Evolutionary conservation across 2,888 invertebrate species (phyloP).

Genomic region (Pollenia angustigena): DNA sequence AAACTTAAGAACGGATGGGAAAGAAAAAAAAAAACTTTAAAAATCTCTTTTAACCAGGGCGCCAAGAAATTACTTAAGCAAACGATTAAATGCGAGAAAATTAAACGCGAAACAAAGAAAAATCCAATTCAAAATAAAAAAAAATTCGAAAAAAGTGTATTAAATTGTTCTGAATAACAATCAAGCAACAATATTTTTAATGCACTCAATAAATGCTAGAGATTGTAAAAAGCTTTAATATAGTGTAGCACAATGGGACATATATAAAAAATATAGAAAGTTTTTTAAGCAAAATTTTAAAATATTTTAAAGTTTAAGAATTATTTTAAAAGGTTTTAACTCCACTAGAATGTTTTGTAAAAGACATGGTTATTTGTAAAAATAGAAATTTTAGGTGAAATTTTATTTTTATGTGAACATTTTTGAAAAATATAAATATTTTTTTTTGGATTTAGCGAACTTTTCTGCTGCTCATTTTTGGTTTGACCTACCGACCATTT

Average conservation of each 20-base stretch:
- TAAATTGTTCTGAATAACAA: background rate
- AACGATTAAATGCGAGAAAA: slow-evolving; percentile 36
- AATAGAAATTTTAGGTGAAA: too few species aligned
- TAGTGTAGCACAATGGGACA: background rate
- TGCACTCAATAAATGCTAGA: slow-evolving; percentile 32
- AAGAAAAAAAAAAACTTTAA: background rate
- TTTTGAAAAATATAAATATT: too few species aligned
- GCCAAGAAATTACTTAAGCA: slow-evolving; percentile 70
- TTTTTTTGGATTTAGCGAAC: too few species aligned
- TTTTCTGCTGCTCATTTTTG: too few species aligned
- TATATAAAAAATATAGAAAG: background rate
- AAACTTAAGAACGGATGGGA: background rate
- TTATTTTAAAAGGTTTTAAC: too few species aligned
- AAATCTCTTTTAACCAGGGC: slow-evolving; percentile 48
- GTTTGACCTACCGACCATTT: too few species aligned
- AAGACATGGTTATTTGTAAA: too few species aligned
- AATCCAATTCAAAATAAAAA: background rate
- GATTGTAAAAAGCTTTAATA: slow-evolving; percentile 21
- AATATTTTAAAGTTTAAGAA: too few species aligned
- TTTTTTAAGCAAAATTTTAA: too few species aligned
- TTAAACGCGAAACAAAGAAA: slow-evolving; percentile 1
- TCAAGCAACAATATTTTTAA: slow-evolving; percentile 34
- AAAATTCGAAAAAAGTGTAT: background rate
- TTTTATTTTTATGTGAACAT: too few species aligned
- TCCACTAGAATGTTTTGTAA: too few species aligned